Evolutionary conservation across 2,797 vertebrate genomes (phyloP).

Genomic region (Oceanodroma leucorhoa): DNA sequence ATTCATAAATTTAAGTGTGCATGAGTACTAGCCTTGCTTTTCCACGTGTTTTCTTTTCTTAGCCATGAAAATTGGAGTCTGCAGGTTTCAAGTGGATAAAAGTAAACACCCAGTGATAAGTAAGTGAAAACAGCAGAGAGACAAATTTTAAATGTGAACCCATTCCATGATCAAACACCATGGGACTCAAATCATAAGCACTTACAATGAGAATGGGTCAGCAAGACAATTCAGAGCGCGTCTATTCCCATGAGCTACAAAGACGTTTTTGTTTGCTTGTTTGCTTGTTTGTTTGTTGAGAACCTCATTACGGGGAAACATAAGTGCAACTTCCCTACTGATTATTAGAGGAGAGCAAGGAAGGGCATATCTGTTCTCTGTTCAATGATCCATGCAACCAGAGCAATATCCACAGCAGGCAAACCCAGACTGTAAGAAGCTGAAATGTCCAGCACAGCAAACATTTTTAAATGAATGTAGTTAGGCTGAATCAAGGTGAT

Average conservation of each 20-base stretch:
- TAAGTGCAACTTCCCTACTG: constrained; percentile 58
- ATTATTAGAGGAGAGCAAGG: constrained; percentile 60
- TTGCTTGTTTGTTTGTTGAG: constrained; percentile 33
- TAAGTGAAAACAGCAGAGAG: neutral
- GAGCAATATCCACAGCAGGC: constrained; percentile 60
- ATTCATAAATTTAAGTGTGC: neutral
- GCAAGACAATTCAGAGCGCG: neutral
- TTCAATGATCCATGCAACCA: constrained; percentile 68
- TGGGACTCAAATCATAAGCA: neutral
- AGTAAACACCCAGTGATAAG: neutral
- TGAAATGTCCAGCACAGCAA: constrained; percentile 50
- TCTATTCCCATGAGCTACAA: neutral
- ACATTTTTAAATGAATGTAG: constrained; percentile 55
- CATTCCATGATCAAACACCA: neutral
- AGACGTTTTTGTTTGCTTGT: neutral
- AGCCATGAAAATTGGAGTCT: neutral
- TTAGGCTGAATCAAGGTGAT: constrained; percentile 68
- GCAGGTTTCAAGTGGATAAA: neutral
- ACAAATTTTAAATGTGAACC: neutral
- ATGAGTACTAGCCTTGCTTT: neutral
- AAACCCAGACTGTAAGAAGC: constrained; percentile 56
- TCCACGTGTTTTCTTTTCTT: neutral
- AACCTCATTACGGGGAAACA: constrained; percentile 31
- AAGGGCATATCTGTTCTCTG: constrained; percentile 65
- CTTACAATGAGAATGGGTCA: neutral